Evolutionary conservation across 53 echinoderm and acorn worm species (phyloP).

Genomic region (Holothuria scabra): DNA sequence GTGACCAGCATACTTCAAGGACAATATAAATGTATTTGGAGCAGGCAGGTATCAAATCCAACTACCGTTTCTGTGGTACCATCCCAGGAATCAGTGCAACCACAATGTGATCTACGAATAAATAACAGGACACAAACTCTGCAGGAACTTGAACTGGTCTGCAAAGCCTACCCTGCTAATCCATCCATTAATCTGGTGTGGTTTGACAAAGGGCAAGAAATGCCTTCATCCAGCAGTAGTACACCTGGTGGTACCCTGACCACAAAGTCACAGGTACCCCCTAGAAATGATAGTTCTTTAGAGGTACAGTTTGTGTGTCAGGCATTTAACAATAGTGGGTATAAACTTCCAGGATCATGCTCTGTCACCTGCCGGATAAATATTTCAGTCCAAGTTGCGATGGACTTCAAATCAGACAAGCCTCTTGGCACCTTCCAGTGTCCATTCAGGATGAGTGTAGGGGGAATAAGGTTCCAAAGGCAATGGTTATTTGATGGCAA

Average conservation of each 20-base stretch:
- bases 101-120: neutral
- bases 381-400: neutral
- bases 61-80: neutral
- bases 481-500: slow-evolving; percentile 27
- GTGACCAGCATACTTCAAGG: neutral
- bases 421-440: slow-evolving; percentile 30
- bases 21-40: neutral
- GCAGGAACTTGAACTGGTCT: slow-evolving; percentile 23
- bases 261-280: neutral
- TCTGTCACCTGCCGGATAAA: neutral
- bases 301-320: slow-evolving; percentile 4
- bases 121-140: neutral
- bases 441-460: slow-evolving; percentile 28
- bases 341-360: neutral
- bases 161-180: neutral
- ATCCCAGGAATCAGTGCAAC: slow-evolving; percentile 4
- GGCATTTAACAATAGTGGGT: neutral
- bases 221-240: neutral
- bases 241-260: neutral
- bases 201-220: slow-evolving; percentile 7
- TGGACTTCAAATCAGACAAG: neutral
- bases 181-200: slow-evolving; percentile 1
- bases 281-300: slow-evolving; percentile 4
- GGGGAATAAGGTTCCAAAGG: slow-evolving; percentile 5
- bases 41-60: neutral